Percentiles rank a stretch among this genome's conserved stretches.
phyloP scores from a whole-genome alignment of 2,888 invertebrate species.

The Hylaea fasciaria region DNA sequence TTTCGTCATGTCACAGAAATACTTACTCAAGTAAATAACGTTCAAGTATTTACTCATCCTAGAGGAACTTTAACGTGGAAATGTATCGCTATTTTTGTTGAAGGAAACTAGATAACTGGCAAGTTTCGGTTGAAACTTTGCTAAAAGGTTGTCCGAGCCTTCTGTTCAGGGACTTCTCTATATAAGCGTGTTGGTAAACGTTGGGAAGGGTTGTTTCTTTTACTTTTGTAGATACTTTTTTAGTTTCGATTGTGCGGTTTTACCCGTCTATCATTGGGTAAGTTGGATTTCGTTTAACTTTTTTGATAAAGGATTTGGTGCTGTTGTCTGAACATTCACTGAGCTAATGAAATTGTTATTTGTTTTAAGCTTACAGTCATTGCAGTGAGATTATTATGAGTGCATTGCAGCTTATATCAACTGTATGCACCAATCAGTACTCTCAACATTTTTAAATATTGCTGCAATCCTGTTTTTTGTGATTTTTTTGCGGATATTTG shows the following conservation, averaged over 20 bases:
- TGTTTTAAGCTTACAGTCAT: too few relatives aligned
- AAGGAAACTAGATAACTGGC: conserved; percentile 56
- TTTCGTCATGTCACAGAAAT: too few relatives aligned
- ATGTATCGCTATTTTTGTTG: conserved; percentile 63
- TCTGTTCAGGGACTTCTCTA: conserved; percentile 45
- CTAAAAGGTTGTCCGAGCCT: conserved; percentile 55
- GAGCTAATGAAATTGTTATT: too few relatives aligned
- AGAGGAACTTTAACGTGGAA: conserved; percentile 40
- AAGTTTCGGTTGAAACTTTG: conserved; percentile 44
- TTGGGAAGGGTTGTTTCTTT: conserved; percentile 29
- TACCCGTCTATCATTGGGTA: not conserved
- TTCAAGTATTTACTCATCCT: not conserved
- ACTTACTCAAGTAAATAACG: too few relatives aligned
- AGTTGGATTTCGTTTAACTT: not conserved
- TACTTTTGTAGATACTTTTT: conserved; percentile 17
- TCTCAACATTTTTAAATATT: not conserved
- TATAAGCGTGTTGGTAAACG: conserved; percentile 25
- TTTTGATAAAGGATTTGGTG: not conserved
- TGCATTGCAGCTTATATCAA: too few relatives aligned
- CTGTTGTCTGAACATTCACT: not conserved
- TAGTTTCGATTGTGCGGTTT: conserved; percentile 10
- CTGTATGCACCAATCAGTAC: too few relatives aligned
- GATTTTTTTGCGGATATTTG: too few relatives aligned
- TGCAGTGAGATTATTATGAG: too few relatives aligned
- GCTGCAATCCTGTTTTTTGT: not conserved